Conservation (phyloP, 1,140 invertebrate genomes). For the Drosophila sulfurigaster region DNA sequence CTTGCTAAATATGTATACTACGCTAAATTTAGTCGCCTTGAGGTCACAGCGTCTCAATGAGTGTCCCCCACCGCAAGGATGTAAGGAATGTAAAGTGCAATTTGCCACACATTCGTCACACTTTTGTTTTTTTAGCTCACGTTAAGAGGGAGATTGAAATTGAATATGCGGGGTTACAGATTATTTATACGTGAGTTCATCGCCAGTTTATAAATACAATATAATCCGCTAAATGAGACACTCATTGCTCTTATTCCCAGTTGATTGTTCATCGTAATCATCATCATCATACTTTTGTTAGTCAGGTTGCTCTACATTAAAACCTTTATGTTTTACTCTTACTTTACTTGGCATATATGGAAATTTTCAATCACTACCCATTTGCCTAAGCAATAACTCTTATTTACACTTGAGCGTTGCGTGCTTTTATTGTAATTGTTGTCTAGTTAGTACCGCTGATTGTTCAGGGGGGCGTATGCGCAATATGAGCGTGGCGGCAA, state of each 20-base stretch:
- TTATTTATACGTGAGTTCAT: conserved; percentile 11
- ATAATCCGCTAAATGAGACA: not conserved
- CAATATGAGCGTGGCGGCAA: conserved; percentile 7
- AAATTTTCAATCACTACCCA: not conserved
- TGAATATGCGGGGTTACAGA: not conserved
- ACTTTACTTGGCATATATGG: too few species aligned
- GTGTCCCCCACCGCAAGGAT: conserved; percentile 46
- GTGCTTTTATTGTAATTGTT: not conserved
- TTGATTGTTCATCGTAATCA: not conserved
- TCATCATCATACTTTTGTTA: not conserved
- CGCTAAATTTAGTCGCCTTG: not conserved
- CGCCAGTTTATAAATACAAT: conserved; percentile 1
- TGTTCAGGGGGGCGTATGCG: conserved; percentile 25
- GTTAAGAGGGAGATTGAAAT: not conserved
- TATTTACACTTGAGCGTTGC: not conserved
- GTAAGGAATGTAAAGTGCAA: conserved; percentile 25
- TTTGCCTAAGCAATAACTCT: not conserved
- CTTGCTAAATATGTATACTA: not conserved
- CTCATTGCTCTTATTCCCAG: not conserved
- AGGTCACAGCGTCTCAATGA: not conserved
- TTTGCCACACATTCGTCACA: conserved; percentile 14
- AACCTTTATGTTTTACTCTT: too few species aligned
- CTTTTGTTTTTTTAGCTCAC: conserved; percentile 51
- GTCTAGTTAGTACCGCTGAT: not conserved
- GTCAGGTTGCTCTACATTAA: too few species aligned